Base-by-base conservation (phyloP, 2,113 vertebrate genomes). In the Lota lota region DNA sequence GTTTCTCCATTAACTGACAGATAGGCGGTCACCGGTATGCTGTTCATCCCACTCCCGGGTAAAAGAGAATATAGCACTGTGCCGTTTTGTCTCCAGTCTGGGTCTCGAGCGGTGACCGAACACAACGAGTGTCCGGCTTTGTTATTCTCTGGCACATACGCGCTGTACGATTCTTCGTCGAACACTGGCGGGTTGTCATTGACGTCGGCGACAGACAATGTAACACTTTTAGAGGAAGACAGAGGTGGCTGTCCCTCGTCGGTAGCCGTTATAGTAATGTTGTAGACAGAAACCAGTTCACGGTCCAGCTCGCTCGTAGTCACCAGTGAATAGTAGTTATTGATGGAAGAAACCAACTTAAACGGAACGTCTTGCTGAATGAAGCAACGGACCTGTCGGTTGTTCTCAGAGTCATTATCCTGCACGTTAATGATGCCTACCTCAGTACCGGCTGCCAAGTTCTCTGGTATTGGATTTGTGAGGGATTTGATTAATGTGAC, bases 121-220 rank as follows among this genome's bases (percentile, higher is more conserved):
- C 62, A 70, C 28, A 79, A 74, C 12, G 79, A 79, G 8, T 56
- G 63, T 11, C 75, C 69, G 0, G 68, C 61, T 33, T 61, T 72
- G 56, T 82, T 82, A 33, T 82, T 82, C 58, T 79, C 77, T 57
- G 18, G 63, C 12, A 82, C 62, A 40, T 69, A 68, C 4, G 53
- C 53, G 18, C 53, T 54, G 53, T 54, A 54, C 16, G 53, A 72
- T 3, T 66, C 51, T 6, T 78, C 67, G 18, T 54, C 33, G 65
- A 91, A 92, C 4, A 67, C 54, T 1, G 88, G 88, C 83, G 53
- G 53, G 53, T 94, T 94, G 47, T 94, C 93, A 72, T 94, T 94
- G 1, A 92, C 73, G 53, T 91, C 90, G 58, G 76, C 67, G 28
- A 91, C 72, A 7, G 67, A 83, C 62, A 82, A 64, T 56, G 64